Conservation (phyloP, 1,140 invertebrate species). For the Panagrolaimus sp. region DNA sequence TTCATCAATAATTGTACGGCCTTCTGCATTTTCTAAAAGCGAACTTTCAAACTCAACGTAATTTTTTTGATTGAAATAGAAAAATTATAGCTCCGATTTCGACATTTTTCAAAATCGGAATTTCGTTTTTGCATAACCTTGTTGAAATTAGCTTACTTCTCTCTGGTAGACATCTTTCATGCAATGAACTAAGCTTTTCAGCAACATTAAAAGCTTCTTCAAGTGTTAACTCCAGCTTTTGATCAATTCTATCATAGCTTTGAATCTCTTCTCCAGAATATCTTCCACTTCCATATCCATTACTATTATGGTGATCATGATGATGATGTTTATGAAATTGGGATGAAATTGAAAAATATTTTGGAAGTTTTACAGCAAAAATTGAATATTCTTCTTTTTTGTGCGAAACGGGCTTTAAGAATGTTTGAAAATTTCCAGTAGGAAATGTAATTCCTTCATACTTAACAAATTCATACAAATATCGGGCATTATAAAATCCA, state of each 20-base stretch:
- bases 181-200: neutral
- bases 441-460: constrained; percentile 1
- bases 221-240: neutral
- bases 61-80: no score
- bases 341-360: neutral
- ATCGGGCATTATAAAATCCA: constrained; percentile 24
- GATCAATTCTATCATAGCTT: neutral
- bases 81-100: no score
- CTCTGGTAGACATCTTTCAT: neutral
- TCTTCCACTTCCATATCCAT: no score
- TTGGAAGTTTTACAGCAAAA: neutral
- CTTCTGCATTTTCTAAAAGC: neutral
- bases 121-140: no score
- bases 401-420: neutral
- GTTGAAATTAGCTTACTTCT: neutral
- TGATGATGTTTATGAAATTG: no score
- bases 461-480: constrained; percentile 16
- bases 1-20: neutral
- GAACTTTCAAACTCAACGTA: no score
- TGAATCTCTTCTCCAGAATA: no score
- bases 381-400: neutral
- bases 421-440: neutral
- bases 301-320: no score
- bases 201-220: constrained; percentile 1
- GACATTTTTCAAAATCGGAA: neutral